These are phyloP conservation scores for Ochropleura plecta DNA, from an alignment of 2,888 invertebrate species.

Conservation along the genomic window DNA sequence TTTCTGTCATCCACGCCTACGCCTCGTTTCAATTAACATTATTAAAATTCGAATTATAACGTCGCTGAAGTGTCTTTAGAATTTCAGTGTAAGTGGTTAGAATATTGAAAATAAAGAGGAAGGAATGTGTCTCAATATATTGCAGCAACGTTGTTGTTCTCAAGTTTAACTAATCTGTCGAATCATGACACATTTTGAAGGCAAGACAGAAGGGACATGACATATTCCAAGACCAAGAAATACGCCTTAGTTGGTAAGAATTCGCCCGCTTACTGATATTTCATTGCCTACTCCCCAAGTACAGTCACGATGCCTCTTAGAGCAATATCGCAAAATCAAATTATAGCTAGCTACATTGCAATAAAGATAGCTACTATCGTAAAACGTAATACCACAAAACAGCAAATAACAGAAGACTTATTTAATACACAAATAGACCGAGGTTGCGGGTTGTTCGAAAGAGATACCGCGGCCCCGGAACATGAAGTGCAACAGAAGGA, in stretches of 20 bases:
- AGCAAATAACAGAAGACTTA: constrained; percentile 34
- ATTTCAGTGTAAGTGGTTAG: not conserved
- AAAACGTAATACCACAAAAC: constrained; percentile 51
- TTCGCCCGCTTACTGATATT: constrained; percentile 49
- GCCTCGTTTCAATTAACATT: constrained; percentile 6
- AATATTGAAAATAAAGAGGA: not conserved
- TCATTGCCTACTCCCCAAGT: constrained; percentile 55
- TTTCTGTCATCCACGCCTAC: constrained; percentile 2
- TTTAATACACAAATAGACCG: not conserved
- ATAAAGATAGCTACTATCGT: constrained; percentile 66
- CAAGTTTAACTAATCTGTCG: not conserved
- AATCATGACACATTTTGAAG: not conserved
- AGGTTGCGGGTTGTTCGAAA: too few relatives aligned
- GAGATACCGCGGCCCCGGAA: too few relatives aligned
- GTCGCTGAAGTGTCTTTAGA: not conserved
- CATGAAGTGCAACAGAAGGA: too few relatives aligned
- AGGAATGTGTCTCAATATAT: not conserved
- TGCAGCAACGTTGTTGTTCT: not conserved
- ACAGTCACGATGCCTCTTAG: constrained; percentile 57
- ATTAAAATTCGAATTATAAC: not conserved
- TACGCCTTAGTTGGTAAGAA: constrained; percentile 10
- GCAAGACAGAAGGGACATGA: not conserved
- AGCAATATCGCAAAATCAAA: constrained; percentile 65
- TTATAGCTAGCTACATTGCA: constrained; percentile 62
- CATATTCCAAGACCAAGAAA: constrained; percentile 17